These are phyloP conservation scores for Cantharis nigra DNA, from an alignment of 2,888 invertebrate species.

Conservation along the genomic window DNA sequence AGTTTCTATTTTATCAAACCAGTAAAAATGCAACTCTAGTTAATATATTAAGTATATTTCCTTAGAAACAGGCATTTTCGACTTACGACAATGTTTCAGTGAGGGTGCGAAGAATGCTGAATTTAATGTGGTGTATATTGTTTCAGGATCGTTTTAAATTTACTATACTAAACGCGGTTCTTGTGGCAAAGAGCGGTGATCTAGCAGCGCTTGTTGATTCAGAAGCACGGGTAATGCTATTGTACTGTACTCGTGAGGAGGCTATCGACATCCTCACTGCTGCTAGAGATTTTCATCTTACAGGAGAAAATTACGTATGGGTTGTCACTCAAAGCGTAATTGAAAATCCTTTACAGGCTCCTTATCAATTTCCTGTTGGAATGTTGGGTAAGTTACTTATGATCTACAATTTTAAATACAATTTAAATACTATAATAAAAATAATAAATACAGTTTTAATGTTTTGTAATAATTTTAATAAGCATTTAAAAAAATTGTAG, in stretches of 20 bases:
- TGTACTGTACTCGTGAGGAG: slow-evolving; percentile 89
- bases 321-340: slow-evolving; percentile 94
- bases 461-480: not conserved
- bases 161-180: slow-evolving; percentile 83
- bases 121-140: slow-evolving; percentile 13
- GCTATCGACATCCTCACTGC: slow-evolving; percentile 80
- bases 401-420: no score
- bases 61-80: no score
- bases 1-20: no score
- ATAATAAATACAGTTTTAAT: no score
- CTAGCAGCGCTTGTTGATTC: slow-evolving; percentile 82
- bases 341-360: slow-evolving; percentile 75
- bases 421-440: no score
- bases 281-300: slow-evolving; percentile 76
- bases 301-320: slow-evolving; percentile 94
- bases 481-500: not conserved
- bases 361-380: slow-evolving; percentile 83
- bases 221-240: slow-evolving; percentile 89
- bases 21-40: no score
- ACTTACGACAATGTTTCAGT: no score
- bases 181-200: slow-evolving; percentile 78
- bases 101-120: no score
- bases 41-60: no score
- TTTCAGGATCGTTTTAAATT: slow-evolving; percentile 71
- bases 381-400: slow-evolving; percentile 75